phyloP scores from a whole-genome alignment of 2,113 vertebrate species.

The Phaethornis superciliosus region DNA sequence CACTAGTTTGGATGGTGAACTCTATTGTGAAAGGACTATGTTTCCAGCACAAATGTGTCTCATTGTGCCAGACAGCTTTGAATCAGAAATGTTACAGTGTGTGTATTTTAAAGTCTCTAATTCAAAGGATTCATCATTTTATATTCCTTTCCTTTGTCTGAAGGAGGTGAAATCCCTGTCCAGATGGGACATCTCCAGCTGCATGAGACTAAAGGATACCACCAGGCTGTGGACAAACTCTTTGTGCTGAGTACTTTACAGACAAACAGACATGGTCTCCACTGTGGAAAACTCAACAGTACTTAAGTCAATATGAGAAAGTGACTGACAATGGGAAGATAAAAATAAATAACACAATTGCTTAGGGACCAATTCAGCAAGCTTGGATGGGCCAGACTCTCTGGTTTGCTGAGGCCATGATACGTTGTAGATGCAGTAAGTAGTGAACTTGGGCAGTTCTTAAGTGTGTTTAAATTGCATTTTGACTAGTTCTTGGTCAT shows the following conservation, averaged over 20 bases:
- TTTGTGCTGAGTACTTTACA: neutral
- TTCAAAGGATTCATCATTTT: neutral
- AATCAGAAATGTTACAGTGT: fast-evolving
- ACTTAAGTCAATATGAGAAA: neutral
- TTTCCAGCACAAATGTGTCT: neutral
- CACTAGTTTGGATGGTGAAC: neutral
- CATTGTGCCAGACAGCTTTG: neutral
- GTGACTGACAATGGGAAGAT: neutral
- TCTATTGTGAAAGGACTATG: neutral
- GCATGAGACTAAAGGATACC: neutral
- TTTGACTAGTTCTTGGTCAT: neutral
- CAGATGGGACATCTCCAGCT: neutral
- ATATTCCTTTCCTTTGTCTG: neutral
- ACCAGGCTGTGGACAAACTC: neutral
- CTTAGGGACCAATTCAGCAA: neutral
- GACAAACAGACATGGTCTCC: neutral
- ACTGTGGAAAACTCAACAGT: neutral
- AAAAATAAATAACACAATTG: neutral
- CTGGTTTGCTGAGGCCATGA: neutral
- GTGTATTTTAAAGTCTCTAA: neutral
- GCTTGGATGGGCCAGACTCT: neutral
- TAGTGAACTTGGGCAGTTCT: neutral
- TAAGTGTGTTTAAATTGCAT: neutral
- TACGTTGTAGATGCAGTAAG: neutral
- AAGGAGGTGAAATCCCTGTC: neutral